Conservation (phyloP, 1,140 invertebrate species). For the Dolichoris vasculosae region DNA sequence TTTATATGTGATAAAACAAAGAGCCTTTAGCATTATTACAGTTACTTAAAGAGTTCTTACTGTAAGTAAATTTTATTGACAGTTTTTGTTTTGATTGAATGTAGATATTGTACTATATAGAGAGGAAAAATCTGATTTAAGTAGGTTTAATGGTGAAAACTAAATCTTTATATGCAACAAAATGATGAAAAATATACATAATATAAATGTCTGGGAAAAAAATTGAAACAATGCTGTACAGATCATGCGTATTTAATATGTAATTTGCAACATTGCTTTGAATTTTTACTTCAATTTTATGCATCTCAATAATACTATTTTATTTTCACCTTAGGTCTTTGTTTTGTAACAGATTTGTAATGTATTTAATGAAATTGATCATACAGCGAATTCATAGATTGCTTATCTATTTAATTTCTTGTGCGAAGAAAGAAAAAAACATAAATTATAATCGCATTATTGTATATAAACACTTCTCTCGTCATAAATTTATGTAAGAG, state of each 20-base stretch:
- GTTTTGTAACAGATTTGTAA: conserved; percentile 54
- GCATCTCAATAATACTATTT: background rate
- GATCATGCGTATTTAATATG: conserved; percentile 20
- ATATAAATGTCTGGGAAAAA: background rate
- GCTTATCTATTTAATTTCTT: conserved; percentile 62
- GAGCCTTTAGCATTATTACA: conserved; percentile 66
- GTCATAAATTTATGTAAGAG: conserved; percentile 63
- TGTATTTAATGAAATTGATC: conserved; percentile 48
- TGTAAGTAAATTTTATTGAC: conserved; percentile 63
- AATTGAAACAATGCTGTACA: background rate
- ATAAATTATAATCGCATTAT: conserved; percentile 67
- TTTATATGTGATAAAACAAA: conserved; percentile 67
- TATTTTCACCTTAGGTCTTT: conserved; percentile 43
- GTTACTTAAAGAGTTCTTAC: conserved; percentile 64
- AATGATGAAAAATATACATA: background rate
- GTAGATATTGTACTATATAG: conserved; percentile 70
- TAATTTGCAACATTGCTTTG: background rate
- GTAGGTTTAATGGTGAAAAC: conserved; percentile 29
- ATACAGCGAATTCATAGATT: conserved; percentile 57
- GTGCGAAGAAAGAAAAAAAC: conserved; percentile 8
- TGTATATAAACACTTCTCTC: conserved; percentile 60
- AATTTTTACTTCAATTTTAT: conserved; percentile 23
- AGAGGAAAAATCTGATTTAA: conserved; percentile 48
- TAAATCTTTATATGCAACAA: conserved; percentile 23
- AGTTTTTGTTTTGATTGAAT: conserved; percentile 63